These are phyloP conservation scores for roundworm (Caenorhabditis elegans) DNA, from an alignment of 1,140 invertebrate species.

Conservation along the genomic window DNA sequence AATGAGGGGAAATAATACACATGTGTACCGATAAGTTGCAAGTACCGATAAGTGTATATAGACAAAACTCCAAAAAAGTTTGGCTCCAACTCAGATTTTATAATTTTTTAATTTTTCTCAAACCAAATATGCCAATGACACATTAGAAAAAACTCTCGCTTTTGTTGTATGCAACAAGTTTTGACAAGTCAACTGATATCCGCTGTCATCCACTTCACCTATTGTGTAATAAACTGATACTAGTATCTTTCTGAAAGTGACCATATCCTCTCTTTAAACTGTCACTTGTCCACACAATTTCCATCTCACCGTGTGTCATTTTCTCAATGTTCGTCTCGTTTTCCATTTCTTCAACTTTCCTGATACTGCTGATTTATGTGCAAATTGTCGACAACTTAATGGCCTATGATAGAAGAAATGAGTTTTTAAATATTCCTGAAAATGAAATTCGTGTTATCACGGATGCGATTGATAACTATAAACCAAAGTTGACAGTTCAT, in stretches of 20 bases:
- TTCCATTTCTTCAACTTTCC: neutral
- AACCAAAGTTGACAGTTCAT: neutral
- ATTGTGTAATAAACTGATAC: constrained; percentile 24
- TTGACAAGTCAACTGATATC: constrained; percentile 3
- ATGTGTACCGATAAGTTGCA: too few relatives aligned
- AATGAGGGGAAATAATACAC: too few relatives aligned
- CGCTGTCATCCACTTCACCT: constrained; percentile 18
- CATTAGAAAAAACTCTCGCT: neutral
- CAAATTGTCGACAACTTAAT: neutral
- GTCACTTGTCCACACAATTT: neutral
- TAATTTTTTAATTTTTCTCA: too few relatives aligned
- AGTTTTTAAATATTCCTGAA: constrained; percentile 6
- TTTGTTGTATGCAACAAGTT: constrained; percentile 30
- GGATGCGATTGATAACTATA: constrained; percentile 3
- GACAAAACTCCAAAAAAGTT: too few relatives aligned
- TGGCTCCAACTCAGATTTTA: too few relatives aligned
- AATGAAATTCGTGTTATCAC: constrained; percentile 12
- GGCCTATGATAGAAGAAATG: neutral
- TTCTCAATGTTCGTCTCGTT: constrained; percentile 1
- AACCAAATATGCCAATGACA: too few relatives aligned
- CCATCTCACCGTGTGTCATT: neutral
- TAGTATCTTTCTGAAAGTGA: constrained; percentile 2
- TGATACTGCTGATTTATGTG: neutral
- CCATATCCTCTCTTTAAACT: neutral
- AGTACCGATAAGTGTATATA: too few relatives aligned